Percentiles rank a stretch among this genome's conserved stretches.
These are phyloP conservation scores for Oplegnathus fasciatus DNA, from an alignment of 2,113 vertebrate species.

Conservation along the genomic window DNA sequence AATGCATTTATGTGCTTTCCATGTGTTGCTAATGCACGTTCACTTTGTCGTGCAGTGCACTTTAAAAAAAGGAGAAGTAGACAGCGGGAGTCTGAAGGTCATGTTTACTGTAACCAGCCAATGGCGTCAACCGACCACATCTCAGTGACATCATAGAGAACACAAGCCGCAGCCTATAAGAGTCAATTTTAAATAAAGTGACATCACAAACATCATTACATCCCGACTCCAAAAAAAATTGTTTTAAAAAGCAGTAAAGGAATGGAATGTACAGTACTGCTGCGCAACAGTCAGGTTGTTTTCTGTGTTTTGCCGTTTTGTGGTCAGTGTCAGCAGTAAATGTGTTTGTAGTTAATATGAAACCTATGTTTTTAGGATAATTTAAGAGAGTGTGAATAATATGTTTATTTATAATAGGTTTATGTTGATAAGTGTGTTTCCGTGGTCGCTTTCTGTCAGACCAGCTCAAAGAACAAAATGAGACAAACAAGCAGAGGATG, in stretches of 20 bases:
- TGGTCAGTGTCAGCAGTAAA: conserved; percentile 48
- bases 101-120: conserved; percentile 62
- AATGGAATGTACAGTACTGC: neutral
- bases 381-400: neutral
- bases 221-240: conserved; percentile 11
- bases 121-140: conserved; percentile 28
- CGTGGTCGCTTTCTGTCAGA: neutral
- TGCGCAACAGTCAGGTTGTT: neutral
- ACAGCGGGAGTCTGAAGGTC: conserved; percentile 50
- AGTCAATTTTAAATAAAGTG: conserved; percentile 68
- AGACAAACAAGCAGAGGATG: conserved; percentile 71
- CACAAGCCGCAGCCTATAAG: conserved; percentile 47
- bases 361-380: neutral
- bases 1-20: neutral
- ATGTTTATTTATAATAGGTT: neutral
- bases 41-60: neutral
- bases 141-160: conserved; percentile 68
- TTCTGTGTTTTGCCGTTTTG: conserved; percentile 3
- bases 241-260: neutral
- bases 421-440: neutral
- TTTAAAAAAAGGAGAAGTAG: conserved; percentile 37
- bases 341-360: conserved; percentile 30
- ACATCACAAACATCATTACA: conserved; percentile 69
- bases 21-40: neutral
- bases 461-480: conserved; percentile 64